Conservation (phyloP, 2,888 invertebrate species). For the Pediacus dermestoides region DNA sequence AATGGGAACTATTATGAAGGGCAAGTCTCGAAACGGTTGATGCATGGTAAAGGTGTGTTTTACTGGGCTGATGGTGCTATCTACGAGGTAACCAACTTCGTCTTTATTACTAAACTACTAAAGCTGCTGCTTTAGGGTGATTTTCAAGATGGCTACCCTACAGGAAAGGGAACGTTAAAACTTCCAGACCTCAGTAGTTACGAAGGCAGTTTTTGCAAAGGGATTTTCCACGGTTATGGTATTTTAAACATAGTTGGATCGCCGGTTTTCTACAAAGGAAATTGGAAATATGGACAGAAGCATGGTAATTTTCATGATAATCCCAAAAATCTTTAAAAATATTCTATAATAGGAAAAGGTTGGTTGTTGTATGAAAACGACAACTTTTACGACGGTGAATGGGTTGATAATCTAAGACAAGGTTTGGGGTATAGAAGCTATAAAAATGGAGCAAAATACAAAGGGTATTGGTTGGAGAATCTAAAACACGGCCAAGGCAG, state of each 20-base stretch:
- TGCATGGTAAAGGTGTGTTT: conserved; percentile 59
- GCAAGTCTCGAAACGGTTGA: conserved; percentile 53
- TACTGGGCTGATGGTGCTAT: conserved; percentile 58
- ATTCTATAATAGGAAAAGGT: conserved; percentile 41
- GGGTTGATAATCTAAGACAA: conserved; percentile 46
- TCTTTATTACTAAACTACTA: too few species aligned
- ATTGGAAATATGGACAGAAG: conserved; percentile 46
- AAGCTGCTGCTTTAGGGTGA: conserved; percentile 52
- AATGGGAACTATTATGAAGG: conserved; percentile 60
- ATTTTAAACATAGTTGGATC: conserved; percentile 33
- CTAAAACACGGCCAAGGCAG: conserved; percentile 56
- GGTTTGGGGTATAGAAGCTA: conserved; percentile 57
- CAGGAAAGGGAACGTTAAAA: conserved; percentile 54
- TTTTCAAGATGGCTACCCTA: conserved; percentile 56
- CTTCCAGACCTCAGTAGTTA: conserved; percentile 59
- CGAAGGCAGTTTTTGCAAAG: conserved; percentile 56
- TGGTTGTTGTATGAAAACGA: conserved; percentile 42
- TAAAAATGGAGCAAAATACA: conserved; percentile 54
- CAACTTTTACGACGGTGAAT: conserved; percentile 50
- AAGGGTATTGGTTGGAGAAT: conserved; percentile 56
- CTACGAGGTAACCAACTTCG: conserved; percentile 47
- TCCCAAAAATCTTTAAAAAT: not conserved
- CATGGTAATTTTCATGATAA: conserved; percentile 35
- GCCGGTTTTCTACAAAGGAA: conserved; percentile 44
- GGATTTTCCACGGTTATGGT: conserved; percentile 53